Evolutionary conservation across 2,797 vertebrate genomes (phyloP).

Genomic region (Oreochromis mossambicus): DNA sequence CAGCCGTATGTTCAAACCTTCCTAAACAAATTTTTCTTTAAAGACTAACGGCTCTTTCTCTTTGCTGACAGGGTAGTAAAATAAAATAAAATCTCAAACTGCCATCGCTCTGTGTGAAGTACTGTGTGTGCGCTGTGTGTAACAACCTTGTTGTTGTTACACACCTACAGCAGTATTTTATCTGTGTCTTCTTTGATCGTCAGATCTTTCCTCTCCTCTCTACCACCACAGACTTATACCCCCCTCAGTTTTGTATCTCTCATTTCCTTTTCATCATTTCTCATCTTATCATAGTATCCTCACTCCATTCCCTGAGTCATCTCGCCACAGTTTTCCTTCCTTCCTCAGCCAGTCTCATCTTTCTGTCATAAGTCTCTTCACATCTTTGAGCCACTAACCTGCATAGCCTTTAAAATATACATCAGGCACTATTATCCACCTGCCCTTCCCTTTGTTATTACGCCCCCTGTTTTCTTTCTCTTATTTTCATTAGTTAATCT

Average conservation of each 20-base stretch:
- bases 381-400: conserved; percentile 39
- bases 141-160: not conserved
- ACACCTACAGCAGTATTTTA: not conserved
- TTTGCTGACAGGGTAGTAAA: not conserved
- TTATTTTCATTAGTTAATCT: conserved; percentile 1
- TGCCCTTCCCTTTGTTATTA: not conserved
- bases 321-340: not conserved
- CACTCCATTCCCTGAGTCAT: not conserved
- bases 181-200: not conserved
- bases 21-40: not conserved
- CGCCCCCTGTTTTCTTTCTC: not conserved
- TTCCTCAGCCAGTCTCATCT: conserved; percentile 14
- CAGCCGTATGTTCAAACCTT: not conserved
- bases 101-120: not conserved
- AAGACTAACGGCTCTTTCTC: not conserved
- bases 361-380: not conserved
- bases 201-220: not conserved
- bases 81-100: not conserved
- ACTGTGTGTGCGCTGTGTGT: not conserved
- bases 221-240: not conserved
- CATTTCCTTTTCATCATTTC: conserved; percentile 29
- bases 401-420: conserved; percentile 68
- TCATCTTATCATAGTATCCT: conserved; percentile 1
- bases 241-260: not conserved
- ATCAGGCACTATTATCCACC: conserved; percentile 61